A percentile compares a stretch with the other conserved stretches of the same genome.
These are phyloP conservation scores for Pseudochromis fuscus DNA, from an alignment of 2,797 vertebrate genomes.

Conservation along the genomic window DNA sequence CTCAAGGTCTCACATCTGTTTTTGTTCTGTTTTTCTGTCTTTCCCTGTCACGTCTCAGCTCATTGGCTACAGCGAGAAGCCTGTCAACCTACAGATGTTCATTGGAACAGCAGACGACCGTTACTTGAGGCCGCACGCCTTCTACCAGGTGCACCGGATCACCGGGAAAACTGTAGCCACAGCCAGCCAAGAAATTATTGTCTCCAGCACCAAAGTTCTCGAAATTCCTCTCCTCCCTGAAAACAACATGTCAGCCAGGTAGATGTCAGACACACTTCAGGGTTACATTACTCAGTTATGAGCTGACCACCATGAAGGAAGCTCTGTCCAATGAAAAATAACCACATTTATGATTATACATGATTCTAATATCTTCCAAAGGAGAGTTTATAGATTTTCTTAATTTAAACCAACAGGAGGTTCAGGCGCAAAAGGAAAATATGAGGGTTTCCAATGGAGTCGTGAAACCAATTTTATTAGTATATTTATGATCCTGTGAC, in stretches of 20 bases:
- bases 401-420: slow-evolving; percentile 67
- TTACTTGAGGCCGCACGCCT: slow-evolving; percentile 96
- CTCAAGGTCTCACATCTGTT: slow-evolving; percentile 62
- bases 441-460: slow-evolving; percentile 58
- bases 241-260: slow-evolving; percentile 99
- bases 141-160: slow-evolving; percentile 99
- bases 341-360: slow-evolving; percentile 48
- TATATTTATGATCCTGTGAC: slow-evolving; percentile 54
- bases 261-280: slow-evolving; percentile 65
- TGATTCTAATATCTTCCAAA: slow-evolving; percentile 59
- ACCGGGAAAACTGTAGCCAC: slow-evolving; percentile 99
- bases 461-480: slow-evolving; percentile 44
- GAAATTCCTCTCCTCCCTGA: slow-evolving; percentile 98
- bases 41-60: slow-evolving; percentile 86
- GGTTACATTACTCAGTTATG: slow-evolving; percentile 65
- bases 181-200: slow-evolving; percentile 95
- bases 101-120: slow-evolving; percentile 98
- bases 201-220: slow-evolving; percentile 96
- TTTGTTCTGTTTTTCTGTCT: slow-evolving; percentile 57
- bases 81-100: slow-evolving; percentile 98
- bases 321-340: slow-evolving; percentile 42
- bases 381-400: slow-evolving; percentile 61
- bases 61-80: slow-evolving; percentile 95
- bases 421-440: slow-evolving; percentile 53
- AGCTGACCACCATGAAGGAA: slow-evolving; percentile 61